These are phyloP conservation scores for Syrmaticus mikado DNA, from an alignment of 2,113 vertebrate genomes.

Conservation along the genomic window DNA sequence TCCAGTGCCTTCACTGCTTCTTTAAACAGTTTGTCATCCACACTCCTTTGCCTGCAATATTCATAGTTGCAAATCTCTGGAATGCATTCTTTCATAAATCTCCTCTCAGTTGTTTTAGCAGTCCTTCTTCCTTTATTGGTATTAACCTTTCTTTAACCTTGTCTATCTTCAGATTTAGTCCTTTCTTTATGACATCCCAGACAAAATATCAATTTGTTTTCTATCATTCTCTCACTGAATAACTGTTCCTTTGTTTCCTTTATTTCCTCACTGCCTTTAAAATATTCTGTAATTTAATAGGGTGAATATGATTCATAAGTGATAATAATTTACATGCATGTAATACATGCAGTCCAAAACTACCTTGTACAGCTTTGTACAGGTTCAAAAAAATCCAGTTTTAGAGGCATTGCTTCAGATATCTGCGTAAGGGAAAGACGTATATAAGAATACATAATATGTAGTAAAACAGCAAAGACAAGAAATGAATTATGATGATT, in stretches of 20 bases:
- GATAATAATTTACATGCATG: not conserved
- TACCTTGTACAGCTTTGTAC: not conserved
- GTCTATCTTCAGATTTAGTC: constrained; percentile 50
- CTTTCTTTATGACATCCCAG: not conserved
- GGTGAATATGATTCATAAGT: not conserved
- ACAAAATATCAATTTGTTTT: constrained; percentile 51
- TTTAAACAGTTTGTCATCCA: constrained; percentile 53
- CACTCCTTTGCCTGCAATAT: constrained; percentile 30
- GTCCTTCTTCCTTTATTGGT: constrained; percentile 63
- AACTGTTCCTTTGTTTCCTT: not conserved
- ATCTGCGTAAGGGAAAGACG: not conserved
- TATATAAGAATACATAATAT: not conserved
- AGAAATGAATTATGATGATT: not conserved
- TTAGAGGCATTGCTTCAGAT: not conserved
- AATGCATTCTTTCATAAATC: constrained; percentile 52
- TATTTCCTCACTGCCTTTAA: constrained; percentile 5
- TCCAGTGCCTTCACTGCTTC: constrained; percentile 27
- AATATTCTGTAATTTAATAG: not conserved
- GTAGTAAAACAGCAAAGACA: not conserved
- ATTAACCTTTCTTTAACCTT: constrained; percentile 66
- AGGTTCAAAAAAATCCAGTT: not conserved
- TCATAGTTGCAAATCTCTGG: constrained; percentile 4
- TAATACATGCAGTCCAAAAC: not conserved
- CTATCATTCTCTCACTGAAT: constrained; percentile 27
- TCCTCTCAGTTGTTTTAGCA: constrained; percentile 48